Percentiles rank a stretch among this genome's conserved stretches.
Conservation (phyloP, 2,888 invertebrate species). For the Bembecia ichneumoniformis region DNA sequence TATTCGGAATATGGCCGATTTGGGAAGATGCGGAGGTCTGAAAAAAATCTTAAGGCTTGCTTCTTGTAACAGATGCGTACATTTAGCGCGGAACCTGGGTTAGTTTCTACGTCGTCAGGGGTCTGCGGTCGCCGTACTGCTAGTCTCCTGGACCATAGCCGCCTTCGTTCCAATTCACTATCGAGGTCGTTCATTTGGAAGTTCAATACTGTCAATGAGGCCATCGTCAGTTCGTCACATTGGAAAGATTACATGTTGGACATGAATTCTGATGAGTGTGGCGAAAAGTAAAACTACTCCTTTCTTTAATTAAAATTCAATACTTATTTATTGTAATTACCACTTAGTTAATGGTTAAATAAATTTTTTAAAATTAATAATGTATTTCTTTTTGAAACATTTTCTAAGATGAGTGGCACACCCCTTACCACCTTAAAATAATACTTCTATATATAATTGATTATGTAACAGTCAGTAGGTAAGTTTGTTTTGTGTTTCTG, state of each 20-base stretch:
- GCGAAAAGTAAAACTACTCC: conserved; percentile 6
- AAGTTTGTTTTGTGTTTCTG: no score
- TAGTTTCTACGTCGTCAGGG: no score
- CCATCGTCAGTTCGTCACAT: conserved; percentile 41
- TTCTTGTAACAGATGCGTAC: background rate
- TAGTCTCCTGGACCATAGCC: conserved; percentile 41
- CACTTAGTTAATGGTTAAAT: no score
- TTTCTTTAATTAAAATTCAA: background rate
- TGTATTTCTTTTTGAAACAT: no score
- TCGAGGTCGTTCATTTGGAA: conserved; percentile 39
- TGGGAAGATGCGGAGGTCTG: no score
- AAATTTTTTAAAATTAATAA: no score
- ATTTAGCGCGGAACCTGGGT: background rate
- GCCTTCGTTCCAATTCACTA: conserved; percentile 32
- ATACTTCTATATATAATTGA: no score
- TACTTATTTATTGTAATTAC: background rate
- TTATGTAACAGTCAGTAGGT: no score
- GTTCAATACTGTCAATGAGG: conserved; percentile 57
- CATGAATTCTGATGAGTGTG: conserved; percentile 21
- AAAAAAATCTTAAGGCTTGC: no score
- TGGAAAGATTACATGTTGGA: conserved; percentile 53
- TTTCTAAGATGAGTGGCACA: no score
- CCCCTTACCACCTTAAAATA: no score
- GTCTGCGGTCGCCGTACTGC: conserved; percentile 31
- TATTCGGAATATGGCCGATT: no score